A percentile compares a stretch with the other conserved stretches of the same genome.
These are phyloP conservation scores for Nesidiocoris tenuis DNA, from an alignment of 2,888 invertebrate genomes.

Conservation along the genomic window DNA sequence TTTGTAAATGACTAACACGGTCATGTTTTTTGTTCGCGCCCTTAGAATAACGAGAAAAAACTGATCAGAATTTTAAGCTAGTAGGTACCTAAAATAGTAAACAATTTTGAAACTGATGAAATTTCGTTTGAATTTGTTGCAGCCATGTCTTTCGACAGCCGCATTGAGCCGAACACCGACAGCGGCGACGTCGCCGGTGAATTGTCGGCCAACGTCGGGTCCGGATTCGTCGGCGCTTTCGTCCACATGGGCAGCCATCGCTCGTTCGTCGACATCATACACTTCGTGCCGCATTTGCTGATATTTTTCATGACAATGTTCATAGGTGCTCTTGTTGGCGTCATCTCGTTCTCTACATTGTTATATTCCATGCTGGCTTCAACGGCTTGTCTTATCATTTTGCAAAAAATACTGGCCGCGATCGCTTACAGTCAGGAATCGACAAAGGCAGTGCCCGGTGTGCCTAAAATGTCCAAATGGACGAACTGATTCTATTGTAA, in stretches of 20 bases:
- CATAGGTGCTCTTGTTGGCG: constrained; percentile 28
- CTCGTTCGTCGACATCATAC: constrained; percentile 29
- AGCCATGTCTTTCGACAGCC: constrained; percentile 34
- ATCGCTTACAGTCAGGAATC: neutral
- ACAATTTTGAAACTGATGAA: too few relatives aligned
- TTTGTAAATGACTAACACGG: too few relatives aligned
- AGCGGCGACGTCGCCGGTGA: constrained; percentile 2
- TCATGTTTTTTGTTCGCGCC: too few relatives aligned
- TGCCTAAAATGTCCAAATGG: neutral
- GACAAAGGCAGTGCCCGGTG: neutral
- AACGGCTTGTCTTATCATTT: constrained; percentile 7
- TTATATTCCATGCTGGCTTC: constrained; percentile 19
- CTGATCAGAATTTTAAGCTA: too few relatives aligned
- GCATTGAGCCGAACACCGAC: neutral
- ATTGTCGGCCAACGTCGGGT: constrained; percentile 34
- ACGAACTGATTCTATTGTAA: too few relatives aligned
- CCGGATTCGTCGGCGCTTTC: constrained; percentile 41
- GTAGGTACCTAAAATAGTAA: too few relatives aligned
- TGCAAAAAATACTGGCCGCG: constrained; percentile 17
- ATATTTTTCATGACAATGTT: constrained; percentile 38
- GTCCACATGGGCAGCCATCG: constrained; percentile 23
- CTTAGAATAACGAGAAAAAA: too few relatives aligned
- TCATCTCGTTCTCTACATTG: constrained; percentile 29
- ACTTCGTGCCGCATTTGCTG: constrained; percentile 34
- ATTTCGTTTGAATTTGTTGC: too few relatives aligned